Base-by-base conservation (phyloP, 2,113 vertebrate species). In the Catharus minimus region DNA sequence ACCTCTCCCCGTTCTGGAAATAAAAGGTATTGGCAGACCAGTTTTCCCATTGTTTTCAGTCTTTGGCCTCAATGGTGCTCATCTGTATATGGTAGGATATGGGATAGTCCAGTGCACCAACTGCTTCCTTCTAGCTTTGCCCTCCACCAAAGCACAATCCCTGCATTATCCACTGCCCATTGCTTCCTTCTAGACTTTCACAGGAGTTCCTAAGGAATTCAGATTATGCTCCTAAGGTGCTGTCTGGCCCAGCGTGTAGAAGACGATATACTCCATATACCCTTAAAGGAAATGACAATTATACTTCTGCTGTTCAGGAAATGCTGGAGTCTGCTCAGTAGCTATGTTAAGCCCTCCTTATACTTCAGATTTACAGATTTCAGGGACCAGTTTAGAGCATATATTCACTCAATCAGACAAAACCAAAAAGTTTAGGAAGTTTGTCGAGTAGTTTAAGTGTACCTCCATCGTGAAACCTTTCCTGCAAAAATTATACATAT, bases 141-240 rank as follows among this genome's bases (percentile, higher is more conserved):
- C 26, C 10, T 86, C 10, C 24, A 47, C 41, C 4, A 9, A 67
- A 46, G 15, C 0, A 0, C 28, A 19, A 47, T 69, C 32, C 22
- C 38, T 32, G 30, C 2, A 0, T 62, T 56, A 86, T 39, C n/a
- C 15, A 7, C 56, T 20, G 17, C 11, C 11, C 4, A 0, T 61
- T 64, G 23, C 53, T 95, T 75, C 30, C 36, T 87, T 39, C 33
- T 43, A 50, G 47, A 62, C 19, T 55, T 80, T 39, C 43, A 66
- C 2, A 11, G 38, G 41, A 65, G 16, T 8, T 19, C n/a, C 23
- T 43, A 33, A 58, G 32, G 43, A 77, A 71, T 15, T 1, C 15
- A 73, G 36, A 19, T 27, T 10, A 24, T 24, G 23, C 7, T 50
- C 5, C 57, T 15, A 24, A 43, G 13, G 18, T 13, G 7, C 32